Evolutionary conservation across 2,113 vertebrate genomes (phyloP).

Genomic region (Gadus chalcogrammus): DNA sequence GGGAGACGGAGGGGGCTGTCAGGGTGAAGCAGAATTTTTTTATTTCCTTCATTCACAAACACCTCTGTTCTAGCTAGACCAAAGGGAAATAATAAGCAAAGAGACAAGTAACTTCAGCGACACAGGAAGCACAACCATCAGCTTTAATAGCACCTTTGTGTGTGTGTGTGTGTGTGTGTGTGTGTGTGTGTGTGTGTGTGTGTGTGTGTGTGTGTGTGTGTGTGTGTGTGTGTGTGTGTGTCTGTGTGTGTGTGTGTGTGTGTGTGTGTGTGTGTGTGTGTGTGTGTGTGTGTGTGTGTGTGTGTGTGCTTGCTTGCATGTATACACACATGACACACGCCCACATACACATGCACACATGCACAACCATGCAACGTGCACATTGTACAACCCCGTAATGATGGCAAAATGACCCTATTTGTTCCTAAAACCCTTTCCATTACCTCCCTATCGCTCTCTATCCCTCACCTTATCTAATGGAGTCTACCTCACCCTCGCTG

Average conservation of each 20-base stretch:
- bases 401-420: too few relatives aligned
- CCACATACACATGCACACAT: not conserved
- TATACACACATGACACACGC: not conserved
- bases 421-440: too few relatives aligned
- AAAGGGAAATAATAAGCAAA: slow-evolving; percentile 30
- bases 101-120: slow-evolving; percentile 16
- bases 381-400: too few relatives aligned
- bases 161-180: not conserved
- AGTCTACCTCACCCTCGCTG: too few relatives aligned
- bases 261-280: slow-evolving; percentile 1
- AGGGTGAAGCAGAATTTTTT: not conserved
- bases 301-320: not conserved
- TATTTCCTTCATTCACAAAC: slow-evolving; percentile 49
- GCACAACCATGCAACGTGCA: not conserved
- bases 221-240: too few relatives aligned
- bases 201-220: too few relatives aligned
- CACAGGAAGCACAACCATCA: slow-evolving; percentile 6
- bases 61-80: slow-evolving; percentile 22
- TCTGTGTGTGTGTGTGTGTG: slow-evolving; percentile 12
- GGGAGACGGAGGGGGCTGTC: not conserved
- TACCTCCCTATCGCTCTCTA: too few relatives aligned
- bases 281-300: slow-evolving; percentile 3
- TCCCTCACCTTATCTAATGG: too few relatives aligned
- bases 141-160: slow-evolving; percentile 10
- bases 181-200: too few relatives aligned